These are phyloP conservation scores for Pedetes capensis DNA, from an alignment of 2,113 vertebrate species.

Conservation along the genomic window DNA sequence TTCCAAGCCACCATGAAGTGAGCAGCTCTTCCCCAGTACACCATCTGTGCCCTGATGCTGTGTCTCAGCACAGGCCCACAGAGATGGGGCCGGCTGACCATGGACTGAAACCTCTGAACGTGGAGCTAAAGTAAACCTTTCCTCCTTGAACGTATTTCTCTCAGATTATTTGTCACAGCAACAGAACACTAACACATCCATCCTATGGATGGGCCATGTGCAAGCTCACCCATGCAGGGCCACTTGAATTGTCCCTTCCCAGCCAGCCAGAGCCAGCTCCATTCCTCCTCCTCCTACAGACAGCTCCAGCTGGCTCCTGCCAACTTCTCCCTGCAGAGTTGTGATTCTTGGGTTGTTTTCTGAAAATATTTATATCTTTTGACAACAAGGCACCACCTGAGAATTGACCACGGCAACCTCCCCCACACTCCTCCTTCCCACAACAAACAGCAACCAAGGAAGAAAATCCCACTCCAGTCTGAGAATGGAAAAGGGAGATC, in stretches of 20 bases:
- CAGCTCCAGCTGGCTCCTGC: background rate
- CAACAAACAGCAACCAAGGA: background rate
- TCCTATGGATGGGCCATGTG: rapidly evolving
- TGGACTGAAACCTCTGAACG: background rate
- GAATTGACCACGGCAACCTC: background rate
- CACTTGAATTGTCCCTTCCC: background rate
- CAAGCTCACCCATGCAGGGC: background rate
- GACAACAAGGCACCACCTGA: background rate
- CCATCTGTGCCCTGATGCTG: background rate
- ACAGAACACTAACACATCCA: background rate
- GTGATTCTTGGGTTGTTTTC: background rate
- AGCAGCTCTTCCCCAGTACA: background rate
- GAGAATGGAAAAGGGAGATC: background rate
- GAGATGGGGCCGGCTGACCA: background rate
- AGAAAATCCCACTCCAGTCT: background rate
- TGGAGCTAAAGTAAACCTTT: background rate
- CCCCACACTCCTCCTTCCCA: background rate
- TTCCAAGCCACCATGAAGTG: background rate
- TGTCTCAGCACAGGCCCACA: background rate
- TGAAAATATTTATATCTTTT: background rate
- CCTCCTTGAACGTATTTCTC: background rate
- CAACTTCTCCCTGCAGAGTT: background rate
- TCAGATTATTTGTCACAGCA: background rate
- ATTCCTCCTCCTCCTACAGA: too few relatives aligned
- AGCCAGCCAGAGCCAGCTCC: rapidly evolving